phyloP scores from a whole-genome alignment of 2,113 vertebrate species.

The Aepyceros melampus region DNA sequence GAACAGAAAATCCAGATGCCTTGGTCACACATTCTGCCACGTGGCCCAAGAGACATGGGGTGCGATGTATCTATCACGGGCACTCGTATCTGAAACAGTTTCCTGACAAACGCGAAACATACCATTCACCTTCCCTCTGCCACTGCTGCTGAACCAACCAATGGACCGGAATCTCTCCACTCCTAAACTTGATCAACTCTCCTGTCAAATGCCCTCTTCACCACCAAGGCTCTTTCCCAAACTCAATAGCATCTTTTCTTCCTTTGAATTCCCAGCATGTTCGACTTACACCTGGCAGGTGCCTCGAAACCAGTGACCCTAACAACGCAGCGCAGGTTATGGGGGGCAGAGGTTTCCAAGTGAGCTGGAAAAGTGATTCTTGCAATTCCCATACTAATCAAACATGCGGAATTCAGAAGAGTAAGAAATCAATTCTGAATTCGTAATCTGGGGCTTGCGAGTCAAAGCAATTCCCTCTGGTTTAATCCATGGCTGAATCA shows the following conservation, averaged over 20 bases:
- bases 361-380: background rate
- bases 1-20: background rate
- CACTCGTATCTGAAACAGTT: background rate
- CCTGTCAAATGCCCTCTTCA: background rate
- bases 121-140: background rate
- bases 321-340: background rate
- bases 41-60: background rate
- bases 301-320: background rate
- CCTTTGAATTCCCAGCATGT: background rate
- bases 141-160: background rate
- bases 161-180: background rate
- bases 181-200: background rate
- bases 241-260: background rate
- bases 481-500: conserved; percentile 51
- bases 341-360: background rate
- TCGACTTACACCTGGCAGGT: background rate
- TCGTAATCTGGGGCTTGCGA: background rate
- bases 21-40: background rate
- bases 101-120: background rate
- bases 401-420: background rate
- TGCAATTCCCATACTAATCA: background rate
- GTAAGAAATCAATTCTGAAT: conserved; percentile 39
- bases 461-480: conserved; percentile 17
- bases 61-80: accelerated
- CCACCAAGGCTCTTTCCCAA: background rate